Conservation (phyloP, 2,113 vertebrate genomes). For the Atherinomorus stipes region DNA sequence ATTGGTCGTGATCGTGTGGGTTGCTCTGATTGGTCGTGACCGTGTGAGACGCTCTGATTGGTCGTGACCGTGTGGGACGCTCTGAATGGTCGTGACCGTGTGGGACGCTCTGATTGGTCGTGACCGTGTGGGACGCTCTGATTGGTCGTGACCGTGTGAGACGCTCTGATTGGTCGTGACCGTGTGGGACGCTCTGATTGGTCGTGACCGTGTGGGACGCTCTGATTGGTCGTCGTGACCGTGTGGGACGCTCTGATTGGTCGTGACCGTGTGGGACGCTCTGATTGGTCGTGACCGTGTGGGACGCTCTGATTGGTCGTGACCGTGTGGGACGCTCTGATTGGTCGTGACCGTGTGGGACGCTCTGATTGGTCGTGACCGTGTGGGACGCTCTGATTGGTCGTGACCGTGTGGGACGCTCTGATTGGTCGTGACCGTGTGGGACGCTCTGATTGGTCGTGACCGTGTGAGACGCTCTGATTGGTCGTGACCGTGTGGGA, state of each 20-base stretch:
- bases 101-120: neutral
- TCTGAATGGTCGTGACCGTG: neutral
- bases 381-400: neutral
- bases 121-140: fast-evolving
- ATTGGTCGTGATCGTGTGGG: conserved; percentile 21
- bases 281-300: neutral
- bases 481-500: neutral
- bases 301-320: neutral
- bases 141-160: neutral
- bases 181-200: neutral
- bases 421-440: neutral
- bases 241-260: neutral
- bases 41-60: neutral
- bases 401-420: fast-evolving
- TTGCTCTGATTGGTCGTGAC: too few species aligned
- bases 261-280: fast-evolving
- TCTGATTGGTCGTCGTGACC: conserved; percentile 13
- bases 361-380: neutral
- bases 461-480: fast-evolving
- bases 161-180: neutral
- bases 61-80: fast-evolving
- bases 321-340: fast-evolving
- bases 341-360: neutral
- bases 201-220: fast-evolving
- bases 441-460: neutral